phyloP scores from a whole-genome alignment of 2,113 vertebrate genomes.

The Callithrix jacchus region DNA sequence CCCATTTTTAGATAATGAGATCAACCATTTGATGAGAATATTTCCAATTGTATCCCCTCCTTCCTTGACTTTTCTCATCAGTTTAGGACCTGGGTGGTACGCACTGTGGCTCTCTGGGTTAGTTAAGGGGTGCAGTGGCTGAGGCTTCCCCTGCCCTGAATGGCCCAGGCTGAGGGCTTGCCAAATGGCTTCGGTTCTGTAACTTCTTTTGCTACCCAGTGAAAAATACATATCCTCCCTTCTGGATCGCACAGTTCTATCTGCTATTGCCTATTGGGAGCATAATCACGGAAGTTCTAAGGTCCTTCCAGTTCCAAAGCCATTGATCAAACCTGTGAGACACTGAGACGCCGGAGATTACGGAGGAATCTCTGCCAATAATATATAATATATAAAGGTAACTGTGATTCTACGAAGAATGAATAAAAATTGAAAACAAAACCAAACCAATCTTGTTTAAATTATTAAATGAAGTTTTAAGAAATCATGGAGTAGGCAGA shows the following conservation, averaged over 20 bases:
- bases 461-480: background rate
- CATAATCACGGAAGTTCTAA: background rate
- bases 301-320: background rate
- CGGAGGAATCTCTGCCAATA: background rate
- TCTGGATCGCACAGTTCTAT: background rate
- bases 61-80: background rate
- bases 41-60: background rate
- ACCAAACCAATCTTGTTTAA: background rate
- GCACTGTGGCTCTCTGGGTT: background rate
- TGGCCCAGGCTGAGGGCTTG: fast-evolving
- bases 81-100: background rate
- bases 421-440: background rate
- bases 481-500: background rate
- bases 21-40: background rate
- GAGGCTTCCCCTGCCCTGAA: background rate
- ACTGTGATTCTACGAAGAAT: background rate
- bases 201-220: background rate
- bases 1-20: background rate
- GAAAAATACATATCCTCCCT: background rate
- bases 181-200: background rate
- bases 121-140: background rate
- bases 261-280: background rate
- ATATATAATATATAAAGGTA: background rate
- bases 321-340: background rate
- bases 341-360: background rate